phyloP scores from a whole-genome alignment of 2,113 vertebrate species.

The Neogale vison region DNA sequence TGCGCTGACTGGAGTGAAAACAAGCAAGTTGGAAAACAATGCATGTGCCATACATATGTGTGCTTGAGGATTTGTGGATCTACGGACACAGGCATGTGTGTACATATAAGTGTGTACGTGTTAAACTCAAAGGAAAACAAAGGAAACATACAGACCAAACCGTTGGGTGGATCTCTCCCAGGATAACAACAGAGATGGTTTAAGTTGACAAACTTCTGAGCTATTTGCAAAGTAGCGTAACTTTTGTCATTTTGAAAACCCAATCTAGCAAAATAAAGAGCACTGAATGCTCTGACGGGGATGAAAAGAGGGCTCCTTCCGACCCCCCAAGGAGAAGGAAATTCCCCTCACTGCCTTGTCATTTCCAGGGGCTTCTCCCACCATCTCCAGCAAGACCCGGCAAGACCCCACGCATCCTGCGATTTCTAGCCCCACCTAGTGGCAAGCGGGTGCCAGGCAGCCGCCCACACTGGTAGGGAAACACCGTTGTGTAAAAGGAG shows the following conservation, averaged over 20 bases:
- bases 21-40: neutral
- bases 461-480: neutral
- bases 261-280: neutral
- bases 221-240: neutral
- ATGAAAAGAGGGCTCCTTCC: neutral
- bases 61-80: neutral
- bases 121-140: neutral
- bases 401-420: neutral
- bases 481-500: neutral
- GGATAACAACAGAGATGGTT: neutral
- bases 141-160: neutral
- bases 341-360: neutral
- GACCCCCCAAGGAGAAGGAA: neutral
- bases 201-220: neutral
- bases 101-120: neutral
- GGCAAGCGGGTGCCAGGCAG: neutral
- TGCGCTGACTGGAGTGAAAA: neutral
- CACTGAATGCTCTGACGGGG: neutral
- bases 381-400: neutral
- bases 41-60: neutral
- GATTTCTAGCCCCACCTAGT: slow-evolving; percentile 46
- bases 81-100: too few species aligned
- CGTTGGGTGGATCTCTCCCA: neutral
- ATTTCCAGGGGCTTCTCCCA: neutral
- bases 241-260: neutral